Percentiles rank a stretch among this genome's conserved stretches.
Evolutionary conservation across 2,113 vertebrate species (phyloP).

Genomic region (Dissostichus mawsoni): DNA sequence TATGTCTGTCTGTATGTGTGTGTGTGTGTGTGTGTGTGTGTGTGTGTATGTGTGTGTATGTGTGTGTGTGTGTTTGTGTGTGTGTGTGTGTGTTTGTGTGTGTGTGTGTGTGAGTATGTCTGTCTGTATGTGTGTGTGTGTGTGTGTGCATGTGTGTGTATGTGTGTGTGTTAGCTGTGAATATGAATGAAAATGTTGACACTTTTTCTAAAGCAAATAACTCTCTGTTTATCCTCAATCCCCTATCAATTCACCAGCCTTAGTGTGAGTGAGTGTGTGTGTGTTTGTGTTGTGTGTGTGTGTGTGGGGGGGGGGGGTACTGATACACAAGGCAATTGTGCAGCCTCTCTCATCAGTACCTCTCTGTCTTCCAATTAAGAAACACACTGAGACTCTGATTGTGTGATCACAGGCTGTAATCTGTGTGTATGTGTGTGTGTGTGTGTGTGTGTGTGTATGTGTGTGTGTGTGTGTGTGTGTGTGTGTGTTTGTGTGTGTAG

Average conservation of each 20-base stretch:
- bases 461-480: conserved; percentile 1
- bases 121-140: no score
- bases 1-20: no score
- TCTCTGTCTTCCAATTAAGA: conserved; percentile 48
- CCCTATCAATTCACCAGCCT: conserved; percentile 64
- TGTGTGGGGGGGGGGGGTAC: conserved; percentile 6
- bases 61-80: no score
- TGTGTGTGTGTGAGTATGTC: conserved; percentile 2
- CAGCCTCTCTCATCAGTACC: conserved; percentile 30
- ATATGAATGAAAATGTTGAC: conserved; percentile 75
- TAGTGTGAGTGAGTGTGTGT: background rate
- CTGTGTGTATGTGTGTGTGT: conserved; percentile 22
- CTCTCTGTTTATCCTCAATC: conserved; percentile 71
- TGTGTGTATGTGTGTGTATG: no score
- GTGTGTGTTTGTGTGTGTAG: background rate
- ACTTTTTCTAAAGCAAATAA: conserved; percentile 71
- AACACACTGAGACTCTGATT: conserved; percentile 43
- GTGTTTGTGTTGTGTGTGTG: conserved; percentile 13
- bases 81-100: no score
- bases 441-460: background rate
- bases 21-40: no score
- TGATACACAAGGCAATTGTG: conserved; percentile 26
- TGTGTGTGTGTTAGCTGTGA: conserved; percentile 26
- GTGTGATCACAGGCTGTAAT: conserved; percentile 30
- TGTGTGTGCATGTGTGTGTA: background rate